A percentile compares a stretch with the other conserved stretches of the same genome.
phyloP scores from a whole-genome alignment of 2,113 vertebrate genomes.

The Sminthopsis crassicaudata region DNA sequence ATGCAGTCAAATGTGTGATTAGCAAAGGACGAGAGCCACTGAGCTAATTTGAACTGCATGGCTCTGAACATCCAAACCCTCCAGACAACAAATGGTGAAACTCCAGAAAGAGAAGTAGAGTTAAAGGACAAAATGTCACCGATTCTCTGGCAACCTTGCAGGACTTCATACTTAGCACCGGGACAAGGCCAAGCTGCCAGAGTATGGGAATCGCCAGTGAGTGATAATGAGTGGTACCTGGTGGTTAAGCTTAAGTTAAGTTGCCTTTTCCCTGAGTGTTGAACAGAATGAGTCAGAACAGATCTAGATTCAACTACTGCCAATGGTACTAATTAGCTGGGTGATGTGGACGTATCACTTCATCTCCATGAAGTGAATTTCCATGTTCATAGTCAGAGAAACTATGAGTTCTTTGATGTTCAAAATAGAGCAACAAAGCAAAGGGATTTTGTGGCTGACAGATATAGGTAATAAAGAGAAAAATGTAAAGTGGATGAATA shows the following conservation, averaged over 20 bases:
- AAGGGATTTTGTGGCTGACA: neutral
- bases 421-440: neutral
- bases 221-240: neutral
- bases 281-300: neutral
- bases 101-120: neutral
- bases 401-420: neutral
- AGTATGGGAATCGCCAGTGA: neutral
- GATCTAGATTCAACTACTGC: neutral
- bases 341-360: neutral
- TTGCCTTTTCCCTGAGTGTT: neutral
- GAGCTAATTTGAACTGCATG: neutral
- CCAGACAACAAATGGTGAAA: neutral
- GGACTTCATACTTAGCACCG: neutral
- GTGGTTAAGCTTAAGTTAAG: neutral
- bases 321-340: neutral
- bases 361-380: neutral
- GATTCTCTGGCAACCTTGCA: neutral
- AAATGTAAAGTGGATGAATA: neutral
- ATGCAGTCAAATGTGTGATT: neutral
- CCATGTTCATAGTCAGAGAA: neutral
- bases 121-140: neutral
- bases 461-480: neutral
- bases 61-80: neutral
- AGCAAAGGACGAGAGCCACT: neutral
- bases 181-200: neutral